Base-by-base conservation (phyloP, 2,797 vertebrate species). In the Manis javanica region DNA sequence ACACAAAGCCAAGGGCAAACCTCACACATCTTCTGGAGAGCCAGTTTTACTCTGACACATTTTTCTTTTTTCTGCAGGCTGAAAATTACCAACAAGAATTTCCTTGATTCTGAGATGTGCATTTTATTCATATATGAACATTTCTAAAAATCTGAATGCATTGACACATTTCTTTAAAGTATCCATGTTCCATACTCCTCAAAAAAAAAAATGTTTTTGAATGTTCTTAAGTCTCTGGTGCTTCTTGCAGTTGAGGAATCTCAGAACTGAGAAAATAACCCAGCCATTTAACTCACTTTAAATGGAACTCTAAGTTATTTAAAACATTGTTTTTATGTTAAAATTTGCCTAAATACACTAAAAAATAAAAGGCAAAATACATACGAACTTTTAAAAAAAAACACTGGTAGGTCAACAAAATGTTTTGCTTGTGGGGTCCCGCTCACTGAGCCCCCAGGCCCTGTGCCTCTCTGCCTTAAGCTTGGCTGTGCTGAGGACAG, bases 31-130 rank as follows among this genome's bases (percentile, higher is more conserved):
- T 85, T 72, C 82, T 0, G 0, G 84, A 83, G 63, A 72, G 31
- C 16, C 86, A 59, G 10, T 69, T 66, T 39, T 31, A 81, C 42
- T 59, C 61, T 0, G 19, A 88, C 57, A 68, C 8, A 10, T 10
- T 46, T 46, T 46, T 46, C 9, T 46, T 6, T 84, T 75, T 90
- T 82, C 64, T 7, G 66, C 66, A 87, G 10, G 31, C 79, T 82
- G 55, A 86, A 89, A 81, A 83, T 78, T 83, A 87, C 53, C n/a
- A 57, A 74, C 8, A 63, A 86, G 31, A 79, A 69, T 94, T 78
- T 72, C 39, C 66, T 7, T 55, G 6, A 34, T 72, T 46, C 6
- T 37, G 63, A 93, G 24, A 64, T 14, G 23, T 37, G 9, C 39
- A 24, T 64, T 85, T 93, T 61, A 29, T 57, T 24, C 55, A 15